Conservation (phyloP, 2,888 invertebrate genomes). For the Melolontha melolontha region DNA sequence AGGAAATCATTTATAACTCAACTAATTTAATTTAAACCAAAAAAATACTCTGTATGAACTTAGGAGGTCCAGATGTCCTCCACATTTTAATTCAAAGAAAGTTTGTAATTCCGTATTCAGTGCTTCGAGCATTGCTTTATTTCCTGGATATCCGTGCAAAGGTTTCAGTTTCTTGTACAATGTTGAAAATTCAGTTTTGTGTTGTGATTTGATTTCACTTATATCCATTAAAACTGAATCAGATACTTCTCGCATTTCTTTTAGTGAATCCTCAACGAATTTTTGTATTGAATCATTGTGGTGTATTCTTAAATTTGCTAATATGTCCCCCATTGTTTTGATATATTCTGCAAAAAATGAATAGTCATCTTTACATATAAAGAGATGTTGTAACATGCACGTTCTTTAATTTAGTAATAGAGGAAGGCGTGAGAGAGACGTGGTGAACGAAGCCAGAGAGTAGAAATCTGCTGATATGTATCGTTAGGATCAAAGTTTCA, state of each 20-base stretch:
- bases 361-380: no score
- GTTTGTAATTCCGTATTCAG: constrained; percentile 51
- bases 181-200: constrained; percentile 37
- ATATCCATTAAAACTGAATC: constrained; percentile 21
- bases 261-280: constrained; percentile 3
- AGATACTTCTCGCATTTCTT: constrained; percentile 26
- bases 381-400: no score
- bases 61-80: constrained; percentile 14
- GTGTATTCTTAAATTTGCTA: constrained; percentile 12
- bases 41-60: constrained; percentile 3
- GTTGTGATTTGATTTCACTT: constrained; percentile 38
- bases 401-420: no score
- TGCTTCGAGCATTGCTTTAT: constrained; percentile 52
- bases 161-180: constrained; percentile 56
- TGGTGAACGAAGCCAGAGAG: no score
- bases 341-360: constrained; percentile 24
- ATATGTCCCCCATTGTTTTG: constrained; percentile 7
- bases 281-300: constrained; percentile 14
- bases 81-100: constrained; percentile 16
- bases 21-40: no score
- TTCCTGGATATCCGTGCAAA: constrained; percentile 57
- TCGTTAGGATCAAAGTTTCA: no score
- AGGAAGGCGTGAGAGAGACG: no score
- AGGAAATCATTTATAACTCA: no score
- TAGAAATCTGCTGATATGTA: no score